A percentile compares a stretch with the other conserved stretches of the same genome.
Evolutionary conservation across 1,140 invertebrate species (phyloP).

Genomic region (Conus betulinus): DNA sequence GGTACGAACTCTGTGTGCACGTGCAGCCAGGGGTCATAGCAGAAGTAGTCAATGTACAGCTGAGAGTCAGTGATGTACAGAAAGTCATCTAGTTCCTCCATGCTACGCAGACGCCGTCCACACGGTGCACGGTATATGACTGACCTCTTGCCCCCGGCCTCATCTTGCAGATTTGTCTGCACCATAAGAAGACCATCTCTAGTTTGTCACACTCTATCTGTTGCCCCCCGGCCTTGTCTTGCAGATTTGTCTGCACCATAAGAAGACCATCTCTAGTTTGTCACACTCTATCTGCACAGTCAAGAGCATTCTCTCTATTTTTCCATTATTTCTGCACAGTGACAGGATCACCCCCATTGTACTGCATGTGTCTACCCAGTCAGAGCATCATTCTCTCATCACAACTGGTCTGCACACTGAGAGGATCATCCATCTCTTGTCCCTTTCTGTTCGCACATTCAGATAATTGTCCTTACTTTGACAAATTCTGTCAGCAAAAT

Average conservation of each 20-base stretch:
- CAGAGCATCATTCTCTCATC: background rate
- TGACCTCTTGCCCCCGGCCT: slow-evolving; percentile 75
- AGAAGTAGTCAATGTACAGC: slow-evolving; percentile 92
- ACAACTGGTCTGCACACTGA: no score
- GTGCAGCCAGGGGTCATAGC: slow-evolving; percentile 86
- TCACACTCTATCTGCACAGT: slow-evolving; percentile 68
- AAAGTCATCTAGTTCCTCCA: slow-evolving; percentile 88
- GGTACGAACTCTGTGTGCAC: slow-evolving; percentile 87
- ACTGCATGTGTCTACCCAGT: background rate
- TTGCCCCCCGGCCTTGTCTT: no score
- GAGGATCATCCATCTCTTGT: no score
- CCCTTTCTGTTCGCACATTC: no score
- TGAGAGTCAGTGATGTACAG: slow-evolving; percentile 83
- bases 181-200: slow-evolving; percentile 1
- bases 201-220: no score
- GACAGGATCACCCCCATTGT: background rate
- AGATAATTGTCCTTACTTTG: no score
- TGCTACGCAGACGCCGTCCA: slow-evolving; percentile 86
- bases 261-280: no score
- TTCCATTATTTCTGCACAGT: slow-evolving; percentile 69
- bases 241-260: no score
- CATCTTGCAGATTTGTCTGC: slow-evolving; percentile 72
- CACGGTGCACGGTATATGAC: slow-evolving; percentile 93
- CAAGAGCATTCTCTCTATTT: slow-evolving; percentile 70
- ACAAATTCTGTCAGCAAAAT: no score